Evolutionary conservation across 2,113 vertebrate genomes (phyloP), one percentile per base, ranked within the genome.

Genomic region (Trogon surrucura): DNA sequence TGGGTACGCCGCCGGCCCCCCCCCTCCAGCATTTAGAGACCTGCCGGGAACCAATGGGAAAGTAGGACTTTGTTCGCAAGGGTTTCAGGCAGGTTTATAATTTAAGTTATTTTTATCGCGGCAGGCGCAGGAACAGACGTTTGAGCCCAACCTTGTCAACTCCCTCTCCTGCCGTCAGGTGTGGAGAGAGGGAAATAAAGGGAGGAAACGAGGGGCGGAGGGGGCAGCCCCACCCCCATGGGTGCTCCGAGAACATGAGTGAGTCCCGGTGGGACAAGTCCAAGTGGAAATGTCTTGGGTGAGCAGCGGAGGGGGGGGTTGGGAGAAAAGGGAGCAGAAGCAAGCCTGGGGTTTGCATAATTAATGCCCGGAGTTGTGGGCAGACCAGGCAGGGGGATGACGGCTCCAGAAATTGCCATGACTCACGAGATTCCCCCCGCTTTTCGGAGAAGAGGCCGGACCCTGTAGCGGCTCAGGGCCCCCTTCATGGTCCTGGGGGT

Each of bases 21-120:
- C 53, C 10, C 32, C 32, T 2, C 47, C 70, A 38, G 91, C 80
- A 54, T n/a, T 95, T 45, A 60, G 50, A 88, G 93, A 60, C 69
- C 69, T 50, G 60, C 85, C 9, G 56, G 91, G 85, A 95, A 9
- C 95, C 96, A 96, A 88, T 95, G 89, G 89, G 93, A 88, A 97
- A 96, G 95, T 82, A 67, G 95, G 92, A 83, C 88, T 96, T 91
- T 71, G 88, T 69, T 93, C 83, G 30, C 83, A 6, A 71, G 95
- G 94, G 26, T 87, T 95, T 85, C 60, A 36, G 80, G 94, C 97
- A 94, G 91, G 91, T 95, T 91, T 85, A 36, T 81, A 51, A 93
- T 95, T 91, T 34, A 30, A 56, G 95, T 91, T 97, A 97, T 97
- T 97, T 97, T 97, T 97, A 95, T 94, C 91, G 19, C 21, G 9